Base-by-base conservation (phyloP, 2,113 vertebrate species). In the Struthidea cinerea region DNA sequence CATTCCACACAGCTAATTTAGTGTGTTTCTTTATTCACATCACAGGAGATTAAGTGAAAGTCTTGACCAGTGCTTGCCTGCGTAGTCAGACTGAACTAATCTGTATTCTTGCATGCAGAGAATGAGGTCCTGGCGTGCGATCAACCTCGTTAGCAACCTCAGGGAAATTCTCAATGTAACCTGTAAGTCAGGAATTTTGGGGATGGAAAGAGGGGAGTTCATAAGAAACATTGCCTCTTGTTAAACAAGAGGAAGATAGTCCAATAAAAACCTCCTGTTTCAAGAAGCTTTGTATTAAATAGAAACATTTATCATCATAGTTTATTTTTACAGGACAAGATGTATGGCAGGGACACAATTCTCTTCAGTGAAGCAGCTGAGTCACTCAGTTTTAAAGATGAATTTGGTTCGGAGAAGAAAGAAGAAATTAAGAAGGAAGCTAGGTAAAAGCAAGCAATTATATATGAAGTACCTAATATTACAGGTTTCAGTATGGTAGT, bases 31-130 rank as follows among this genome's bases (percentile, higher is more conserved):
- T 89, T 53, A 59, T 84, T 91, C 91, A 85, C 5, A 3, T 94
- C 96, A 83, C 56, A 75, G 79, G 73, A 92, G 80, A 90, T 91
- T 64, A 94, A 84, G 79, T 73, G 91, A 47, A 87, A 92, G 42
- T 30, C 82, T 68, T 93, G 88, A 65, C 55, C 49, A 71, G 63
- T 50, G 61, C 41, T 81, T 73, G 44, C 16, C 39, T 89, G 61
- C 6, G 1, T 76, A 64, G 87, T 41, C 77, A 64, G 77, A 64
- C 60, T 75, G 56, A 87, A 47, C 49, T 93, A 47, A 84, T 89
- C 79, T 50, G 11, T 67, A 33, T 57, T 94, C 37, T 28, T 73
- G 32, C 1, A 0, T 69, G 32, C 56, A 78, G 52, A 44, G 61
- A 84, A 73, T 33, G 79, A 94, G 57, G 37, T 64, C 32, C n/a